These are phyloP conservation scores for Nothobranchius kuhntae DNA, from an alignment of 2,113 vertebrate genomes.

Conservation along the genomic window DNA sequence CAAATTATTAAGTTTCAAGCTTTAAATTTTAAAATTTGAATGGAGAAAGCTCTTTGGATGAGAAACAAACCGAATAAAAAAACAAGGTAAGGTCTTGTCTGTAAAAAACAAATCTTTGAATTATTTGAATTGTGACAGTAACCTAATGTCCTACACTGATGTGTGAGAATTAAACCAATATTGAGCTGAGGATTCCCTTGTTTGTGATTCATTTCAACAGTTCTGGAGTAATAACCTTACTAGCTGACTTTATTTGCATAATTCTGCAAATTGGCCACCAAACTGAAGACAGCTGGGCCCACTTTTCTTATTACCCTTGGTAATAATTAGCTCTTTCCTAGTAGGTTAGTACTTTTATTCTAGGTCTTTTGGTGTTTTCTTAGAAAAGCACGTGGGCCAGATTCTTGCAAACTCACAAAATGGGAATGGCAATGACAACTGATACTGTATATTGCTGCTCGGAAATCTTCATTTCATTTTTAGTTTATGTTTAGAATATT, in stretches of 20 bases:
- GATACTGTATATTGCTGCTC: background rate
- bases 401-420: constrained; percentile 32
- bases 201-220: constrained; percentile 35
- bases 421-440: too few species aligned
- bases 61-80: too few species aligned
- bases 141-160: constrained; percentile 20
- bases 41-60: too few species aligned
- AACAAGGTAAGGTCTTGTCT: too few species aligned
- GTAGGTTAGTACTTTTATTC: constrained; percentile 49
- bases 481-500: constrained; percentile 17
- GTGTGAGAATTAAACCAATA: constrained; percentile 17
- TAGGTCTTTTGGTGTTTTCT: constrained; percentile 52
- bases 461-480: background rate
- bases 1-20: too few species aligned
- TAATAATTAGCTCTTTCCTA: constrained; percentile 59
- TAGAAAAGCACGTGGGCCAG: constrained; percentile 22
- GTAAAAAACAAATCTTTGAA: too few species aligned
- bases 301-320: constrained; percentile 65
- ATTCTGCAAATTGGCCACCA: constrained; percentile 63
- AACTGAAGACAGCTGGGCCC: constrained; percentile 62
- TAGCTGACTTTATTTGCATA: constrained; percentile 69
- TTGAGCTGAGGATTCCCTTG: constrained; percentile 30
- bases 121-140: background rate
- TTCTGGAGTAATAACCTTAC: constrained; percentile 45
- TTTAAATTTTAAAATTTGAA: too few species aligned